Evolutionary conservation across 30 jellyfish, hydroid and myxozoan genomes (phyloP).

Genomic region (Clytia hemisphaerica): DNA sequence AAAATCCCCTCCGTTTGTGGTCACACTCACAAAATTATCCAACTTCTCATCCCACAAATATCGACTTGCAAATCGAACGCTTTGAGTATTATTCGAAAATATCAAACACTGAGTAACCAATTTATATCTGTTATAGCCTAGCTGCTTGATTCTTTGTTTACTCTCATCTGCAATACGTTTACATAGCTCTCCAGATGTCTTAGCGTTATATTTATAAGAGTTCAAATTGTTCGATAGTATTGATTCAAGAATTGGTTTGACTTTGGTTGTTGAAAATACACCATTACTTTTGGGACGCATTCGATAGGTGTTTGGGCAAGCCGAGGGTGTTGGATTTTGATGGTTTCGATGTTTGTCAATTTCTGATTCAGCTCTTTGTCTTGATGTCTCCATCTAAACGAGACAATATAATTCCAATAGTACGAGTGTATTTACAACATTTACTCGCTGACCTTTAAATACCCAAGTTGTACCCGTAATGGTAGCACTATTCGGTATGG

Average conservation of each 20-base stretch:
- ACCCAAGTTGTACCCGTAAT: too few species aligned
- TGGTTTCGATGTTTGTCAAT: too few species aligned
- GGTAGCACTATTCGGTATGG: too few species aligned
- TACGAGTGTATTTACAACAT: too few species aligned
- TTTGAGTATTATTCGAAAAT: background rate
- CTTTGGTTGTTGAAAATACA: background rate
- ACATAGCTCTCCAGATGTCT: background rate
- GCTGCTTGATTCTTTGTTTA: background rate
- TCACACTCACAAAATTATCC: background rate
- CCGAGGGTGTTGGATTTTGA: too few species aligned
- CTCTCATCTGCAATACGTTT: background rate
- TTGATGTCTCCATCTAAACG: too few species aligned
- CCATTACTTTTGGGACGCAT: background rate
- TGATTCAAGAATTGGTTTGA: background rate
- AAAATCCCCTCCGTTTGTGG: background rate
- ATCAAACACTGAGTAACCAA: background rate
- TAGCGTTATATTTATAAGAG: background rate
- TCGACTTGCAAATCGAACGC: background rate
- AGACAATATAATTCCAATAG: too few species aligned
- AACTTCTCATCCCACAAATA: background rate
- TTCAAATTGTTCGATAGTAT: background rate
- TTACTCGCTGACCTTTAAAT: too few species aligned
- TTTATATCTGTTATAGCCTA: constrained; percentile 1
- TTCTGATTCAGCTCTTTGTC: too few species aligned
- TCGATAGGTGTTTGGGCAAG: background rate